phyloP scores from a whole-genome alignment of 2,888 invertebrate genomes.

The Aplocera efformata region DNA sequence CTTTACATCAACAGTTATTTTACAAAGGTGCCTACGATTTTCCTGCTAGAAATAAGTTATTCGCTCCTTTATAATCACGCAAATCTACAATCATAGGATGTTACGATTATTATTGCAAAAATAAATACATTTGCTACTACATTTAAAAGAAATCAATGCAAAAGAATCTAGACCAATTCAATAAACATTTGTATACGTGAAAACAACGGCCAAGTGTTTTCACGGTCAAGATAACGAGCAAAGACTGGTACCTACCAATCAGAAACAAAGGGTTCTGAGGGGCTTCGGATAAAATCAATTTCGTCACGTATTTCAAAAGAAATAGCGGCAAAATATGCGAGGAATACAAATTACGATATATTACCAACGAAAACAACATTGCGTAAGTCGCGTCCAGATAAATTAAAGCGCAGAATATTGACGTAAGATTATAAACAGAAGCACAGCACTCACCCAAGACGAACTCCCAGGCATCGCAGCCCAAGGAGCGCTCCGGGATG shows the following conservation, averaged over 20 bases:
- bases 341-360: constrained; percentile 21
- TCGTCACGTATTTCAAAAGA: constrained; percentile 14
- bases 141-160: neutral
- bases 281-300: constrained; percentile 65
- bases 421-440: constrained; percentile 51
- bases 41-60: too few relatives aligned
- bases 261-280: constrained; percentile 60
- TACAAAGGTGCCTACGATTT: too few relatives aligned
- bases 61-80: too few relatives aligned
- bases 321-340: constrained; percentile 3
- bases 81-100: too few relatives aligned
- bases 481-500: constrained; percentile 95
- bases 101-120: too few relatives aligned
- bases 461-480: constrained; percentile 99
- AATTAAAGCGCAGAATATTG: constrained; percentile 79
- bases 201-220: constrained; percentile 61
- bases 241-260: constrained; percentile 56
- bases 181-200: constrained; percentile 40
- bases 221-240: constrained; percentile 74
- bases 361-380: constrained; percentile 49
- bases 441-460: constrained; percentile 88
- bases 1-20: too few relatives aligned
- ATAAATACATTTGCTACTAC: too few relatives aligned
- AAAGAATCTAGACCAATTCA: constrained; percentile 19
- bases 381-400: constrained; percentile 66